Conservation (phyloP, 2,888 invertebrate species). For the Drosophila fulvimacula region DNA sequence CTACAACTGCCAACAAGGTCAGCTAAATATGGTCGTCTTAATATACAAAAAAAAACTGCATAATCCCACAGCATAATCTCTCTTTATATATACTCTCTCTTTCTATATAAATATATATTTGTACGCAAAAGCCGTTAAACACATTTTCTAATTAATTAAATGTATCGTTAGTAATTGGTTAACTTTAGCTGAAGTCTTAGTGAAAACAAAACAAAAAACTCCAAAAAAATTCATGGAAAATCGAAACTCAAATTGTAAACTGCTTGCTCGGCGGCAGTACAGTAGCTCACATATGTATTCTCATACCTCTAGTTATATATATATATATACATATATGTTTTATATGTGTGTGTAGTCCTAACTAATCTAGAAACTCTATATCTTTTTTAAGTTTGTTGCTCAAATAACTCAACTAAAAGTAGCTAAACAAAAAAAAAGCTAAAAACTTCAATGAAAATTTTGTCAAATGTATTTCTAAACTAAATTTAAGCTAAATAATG, state of each 20-base stretch:
- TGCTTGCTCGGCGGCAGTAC: conserved; percentile 53
- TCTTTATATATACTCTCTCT: conserved; percentile 25
- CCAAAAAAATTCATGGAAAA: conserved; percentile 2
- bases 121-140: conserved; percentile 38
- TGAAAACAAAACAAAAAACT: conserved; percentile 11
- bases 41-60: conserved; percentile 51
- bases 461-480: conserved; percentile 21
- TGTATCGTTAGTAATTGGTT: conserved; percentile 48
- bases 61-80: conserved; percentile 53
- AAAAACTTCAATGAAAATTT: conserved; percentile 2
- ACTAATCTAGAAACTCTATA: conserved; percentile 20
- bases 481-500: conserved; percentile 38
- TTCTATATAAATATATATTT: conserved; percentile 28
- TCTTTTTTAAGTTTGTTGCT: conserved; percentile 14
- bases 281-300: conserved; percentile 44
- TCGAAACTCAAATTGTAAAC: conserved; percentile 62
- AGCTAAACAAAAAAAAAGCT: conserved; percentile 7
- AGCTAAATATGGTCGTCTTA: conserved; percentile 78
- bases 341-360: conserved; percentile 40
- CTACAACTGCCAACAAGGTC: conserved; percentile 67
- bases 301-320: conserved; percentile 8
- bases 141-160: conserved; percentile 60
- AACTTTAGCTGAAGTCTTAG: conserved; percentile 48
- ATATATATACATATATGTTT: conserved; percentile 8
- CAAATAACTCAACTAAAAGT: conserved; percentile 5